These are phyloP conservation scores for Blastobasis adustella DNA, from an alignment of 2,888 invertebrate genomes.

Conservation along the genomic window DNA sequence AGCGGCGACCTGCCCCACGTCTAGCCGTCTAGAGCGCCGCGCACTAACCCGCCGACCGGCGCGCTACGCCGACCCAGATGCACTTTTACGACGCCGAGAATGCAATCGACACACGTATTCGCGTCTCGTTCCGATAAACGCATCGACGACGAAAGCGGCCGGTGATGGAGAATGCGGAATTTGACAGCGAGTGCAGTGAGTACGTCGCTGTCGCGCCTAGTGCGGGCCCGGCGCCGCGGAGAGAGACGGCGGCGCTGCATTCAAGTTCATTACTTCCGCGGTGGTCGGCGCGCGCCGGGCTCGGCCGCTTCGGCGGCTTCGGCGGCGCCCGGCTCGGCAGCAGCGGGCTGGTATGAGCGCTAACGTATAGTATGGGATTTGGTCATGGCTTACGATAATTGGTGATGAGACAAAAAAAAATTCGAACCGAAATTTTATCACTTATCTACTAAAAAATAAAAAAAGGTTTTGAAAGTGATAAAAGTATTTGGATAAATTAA, in stretches of 20 bases:
- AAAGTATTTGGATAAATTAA: too few relatives aligned
- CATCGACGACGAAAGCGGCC: conserved; percentile 73
- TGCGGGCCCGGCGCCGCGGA: conserved; percentile 50
- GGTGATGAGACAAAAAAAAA: too few relatives aligned
- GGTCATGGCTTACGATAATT: too few relatives aligned
- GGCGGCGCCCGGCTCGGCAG: not conserved
- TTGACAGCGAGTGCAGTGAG: conserved; percentile 69
- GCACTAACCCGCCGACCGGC: conserved; percentile 59
- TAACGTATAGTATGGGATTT: too few relatives aligned
- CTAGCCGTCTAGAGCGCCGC: conserved; percentile 56
- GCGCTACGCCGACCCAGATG: conserved; percentile 71
- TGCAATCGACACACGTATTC: conserved; percentile 73
- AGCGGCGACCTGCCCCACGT: conserved; percentile 71
- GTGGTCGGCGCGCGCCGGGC: conserved; percentile 44
- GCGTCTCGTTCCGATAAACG: conserved; percentile 75
- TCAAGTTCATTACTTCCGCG: conserved; percentile 75
- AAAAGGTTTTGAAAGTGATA: too few relatives aligned
- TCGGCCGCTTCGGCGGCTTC: conserved; percentile 17
- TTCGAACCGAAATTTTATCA: too few relatives aligned
- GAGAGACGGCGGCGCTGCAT: conserved; percentile 63
- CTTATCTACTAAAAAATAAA: too few relatives aligned
- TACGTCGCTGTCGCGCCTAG: conserved; percentile 66
- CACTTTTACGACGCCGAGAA: conserved; percentile 70
- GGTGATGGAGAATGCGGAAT: conserved; percentile 72
- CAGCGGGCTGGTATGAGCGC: too few relatives aligned